Evolutionary conservation across 92 coral and sea anemone species (phyloP), one percentile per base, ranked within the genome.

Genomic region (Parazoanthus darwini): DNA sequence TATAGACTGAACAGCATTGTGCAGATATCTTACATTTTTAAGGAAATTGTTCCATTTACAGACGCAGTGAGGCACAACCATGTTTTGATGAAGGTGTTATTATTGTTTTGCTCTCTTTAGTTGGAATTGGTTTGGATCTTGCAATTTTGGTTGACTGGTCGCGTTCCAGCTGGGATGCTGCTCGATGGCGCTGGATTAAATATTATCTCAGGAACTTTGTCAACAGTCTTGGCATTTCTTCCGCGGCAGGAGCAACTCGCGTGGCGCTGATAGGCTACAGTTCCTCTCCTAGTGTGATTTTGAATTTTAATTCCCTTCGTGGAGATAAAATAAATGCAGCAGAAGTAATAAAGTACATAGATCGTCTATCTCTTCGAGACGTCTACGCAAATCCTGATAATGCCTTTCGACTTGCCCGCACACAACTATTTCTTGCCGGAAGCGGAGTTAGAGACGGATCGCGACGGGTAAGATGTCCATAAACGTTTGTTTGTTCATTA

Each of bases 211-310:
- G 91, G 86, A 82, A 78, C 14, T 67, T 93, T 36, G 93, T 91
- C 3, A 77, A 88, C 74, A 94, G 94, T 0, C 93, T 94, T 80
- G 93, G 88, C 38, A 90, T 94, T 39, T 93, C 98, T 15, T n/a
- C 92, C 1, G 84, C 89, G 79, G 80, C 89, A 14, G 82, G 87
- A 65, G 96, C 96, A 39, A 88, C 98, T 22, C 91, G 95, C 39
- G 92, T 94, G n/a, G 98, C 92, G 26, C 73, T 94, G 8, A 80
- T 94, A 42, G 90, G 95, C 79, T 94, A 89, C 82, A 94, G 91
- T 58, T 88, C 93, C 3, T 36, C 39, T 36, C 91, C 98, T 4
- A 68, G 82, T 42, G 65, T 94, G 76, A 90, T 91, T 26, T 88
- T 93, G 75, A 89, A 82, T 81, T 94, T 94, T 88, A 88, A 88